A percentile compares a stretch with the other conserved stretches of the same genome.
Conservation (phyloP, 2,888 invertebrate genomes). For the Platycheirus rosarum region DNA sequence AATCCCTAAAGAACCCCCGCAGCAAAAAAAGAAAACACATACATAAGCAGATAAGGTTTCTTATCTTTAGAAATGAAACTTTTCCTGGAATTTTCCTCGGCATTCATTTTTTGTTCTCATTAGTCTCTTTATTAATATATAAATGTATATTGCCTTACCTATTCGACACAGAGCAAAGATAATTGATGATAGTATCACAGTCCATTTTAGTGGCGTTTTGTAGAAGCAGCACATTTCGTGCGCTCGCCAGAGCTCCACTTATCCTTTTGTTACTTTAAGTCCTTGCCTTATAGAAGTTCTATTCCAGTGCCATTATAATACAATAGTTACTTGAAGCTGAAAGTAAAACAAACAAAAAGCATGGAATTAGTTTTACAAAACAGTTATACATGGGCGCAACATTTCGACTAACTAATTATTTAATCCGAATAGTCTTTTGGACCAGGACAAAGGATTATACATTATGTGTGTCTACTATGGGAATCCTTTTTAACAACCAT, state of each 20-base stretch:
- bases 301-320: slow-evolving; percentile 46
- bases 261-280: slow-evolving; percentile 39
- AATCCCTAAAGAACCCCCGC: background rate
- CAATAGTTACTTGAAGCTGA: slow-evolving; percentile 49
- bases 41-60: slow-evolving; percentile 8
- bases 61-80: slow-evolving; percentile 48
- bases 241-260: slow-evolving; percentile 40
- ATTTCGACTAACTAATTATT: slow-evolving; percentile 57
- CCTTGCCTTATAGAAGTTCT: slow-evolving; percentile 45
- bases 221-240: slow-evolving; percentile 74
- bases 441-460: slow-evolving; percentile 15
- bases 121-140: slow-evolving; percentile 12
- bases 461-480: too few relatives aligned
- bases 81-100: slow-evolving; percentile 44
- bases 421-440: slow-evolving; percentile 17
- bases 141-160: slow-evolving; percentile 77
- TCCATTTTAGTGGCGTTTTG: slow-evolving; percentile 80
- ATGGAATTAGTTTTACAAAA: slow-evolving; percentile 45
- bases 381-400: background rate
- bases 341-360: slow-evolving; percentile 52
- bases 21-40: background rate
- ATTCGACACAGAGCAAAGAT: slow-evolving; percentile 80
- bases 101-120: slow-evolving; percentile 17
- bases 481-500: slow-evolving; percentile 34
- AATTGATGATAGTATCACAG: slow-evolving; percentile 82